A percentile compares a stretch with the other conserved stretches of the same genome.
Conservation (phyloP, 2,113 vertebrate species). For the Rhadina sibilatrix region DNA sequence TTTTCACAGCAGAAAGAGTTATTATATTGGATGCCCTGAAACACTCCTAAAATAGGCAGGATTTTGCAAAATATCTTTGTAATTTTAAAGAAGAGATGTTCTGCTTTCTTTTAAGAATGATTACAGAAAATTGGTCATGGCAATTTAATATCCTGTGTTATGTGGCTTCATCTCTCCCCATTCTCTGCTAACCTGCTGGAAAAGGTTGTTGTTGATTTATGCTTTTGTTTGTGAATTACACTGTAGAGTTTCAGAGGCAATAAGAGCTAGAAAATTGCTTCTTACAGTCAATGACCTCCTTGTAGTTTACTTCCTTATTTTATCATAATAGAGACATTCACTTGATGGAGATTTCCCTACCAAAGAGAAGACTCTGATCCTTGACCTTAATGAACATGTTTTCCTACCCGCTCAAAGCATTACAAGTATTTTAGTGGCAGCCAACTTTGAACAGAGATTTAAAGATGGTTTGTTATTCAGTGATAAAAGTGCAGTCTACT, state of each 20-base stretch:
- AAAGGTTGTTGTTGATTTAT: constrained; percentile 58
- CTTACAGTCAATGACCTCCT: constrained; percentile 55
- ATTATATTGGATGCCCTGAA: not conserved
- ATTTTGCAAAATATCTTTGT: not conserved
- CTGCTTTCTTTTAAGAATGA: constrained; percentile 48
- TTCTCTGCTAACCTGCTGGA: constrained; percentile 17
- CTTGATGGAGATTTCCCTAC: constrained; percentile 31
- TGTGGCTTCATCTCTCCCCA: constrained; percentile 10
- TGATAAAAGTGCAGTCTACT: constrained; percentile 13
- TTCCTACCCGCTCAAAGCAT: constrained; percentile 14
- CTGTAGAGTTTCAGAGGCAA: constrained; percentile 35
- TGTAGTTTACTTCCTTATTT: constrained; percentile 53
- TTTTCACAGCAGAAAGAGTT: constrained; percentile 13
- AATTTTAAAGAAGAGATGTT: constrained; percentile 1
- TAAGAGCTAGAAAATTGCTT: constrained; percentile 56
- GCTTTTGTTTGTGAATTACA: constrained; percentile 58
- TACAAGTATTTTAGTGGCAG: constrained; percentile 3
- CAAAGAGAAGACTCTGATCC: constrained; percentile 31
- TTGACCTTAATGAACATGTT: constrained; percentile 45
- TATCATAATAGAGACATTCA: constrained; percentile 57
- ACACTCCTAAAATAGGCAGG: not conserved
- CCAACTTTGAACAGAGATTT: not conserved
- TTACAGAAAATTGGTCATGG: constrained; percentile 34
- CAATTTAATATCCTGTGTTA: constrained; percentile 46
- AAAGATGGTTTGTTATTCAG: not conserved